phyloP scores from a whole-genome alignment of 2,888 invertebrate species.

The Drosophila limbata region DNA sequence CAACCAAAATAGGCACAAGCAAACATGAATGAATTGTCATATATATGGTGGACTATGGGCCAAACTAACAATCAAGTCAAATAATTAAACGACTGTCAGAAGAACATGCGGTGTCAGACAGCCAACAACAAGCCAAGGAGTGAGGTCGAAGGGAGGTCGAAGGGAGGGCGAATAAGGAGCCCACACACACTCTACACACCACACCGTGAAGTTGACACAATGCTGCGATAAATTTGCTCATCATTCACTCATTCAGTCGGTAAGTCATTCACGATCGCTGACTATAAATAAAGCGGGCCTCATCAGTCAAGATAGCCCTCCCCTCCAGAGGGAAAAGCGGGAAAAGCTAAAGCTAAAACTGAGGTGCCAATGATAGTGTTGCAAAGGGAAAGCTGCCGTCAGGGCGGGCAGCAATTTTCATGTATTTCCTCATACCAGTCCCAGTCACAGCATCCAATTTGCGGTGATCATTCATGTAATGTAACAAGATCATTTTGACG shows the following conservation, averaged over 20 bases:
- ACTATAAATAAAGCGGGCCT: slow-evolving; percentile 79
- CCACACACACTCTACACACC: slow-evolving; percentile 12
- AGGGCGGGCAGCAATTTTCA: slow-evolving; percentile 49
- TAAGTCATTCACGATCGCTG: slow-evolving; percentile 77
- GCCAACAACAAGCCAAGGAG: slow-evolving; percentile 28
- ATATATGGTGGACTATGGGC: slow-evolving; percentile 36
- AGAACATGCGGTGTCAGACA: slow-evolving; percentile 57
- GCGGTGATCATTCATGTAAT: slow-evolving; percentile 81
- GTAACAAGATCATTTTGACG: slow-evolving; percentile 75
- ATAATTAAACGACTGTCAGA: slow-evolving; percentile 81
- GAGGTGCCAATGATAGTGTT: slow-evolving; percentile 73
- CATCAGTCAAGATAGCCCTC: slow-evolving; percentile 66
- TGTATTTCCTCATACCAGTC: slow-evolving; percentile 64
- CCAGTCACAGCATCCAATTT: slow-evolving; percentile 65
- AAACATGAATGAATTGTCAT: slow-evolving; percentile 71
- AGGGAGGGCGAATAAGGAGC: slow-evolving; percentile 1
- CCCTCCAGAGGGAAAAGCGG: no score
- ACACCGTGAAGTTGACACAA: slow-evolving; percentile 70
- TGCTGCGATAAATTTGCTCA: slow-evolving; percentile 82
- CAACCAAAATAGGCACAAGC: slow-evolving; percentile 55
- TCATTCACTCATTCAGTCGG: slow-evolving; percentile 79
- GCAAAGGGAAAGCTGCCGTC: slow-evolving; percentile 36
- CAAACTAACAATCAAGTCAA: slow-evolving; percentile 67
- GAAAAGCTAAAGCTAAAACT: slow-evolving; percentile 19
- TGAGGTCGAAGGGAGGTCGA: background rate